Evolutionary conservation across 2,888 invertebrate genomes (phyloP).

Genomic region (Drosophila aldrichi): DNA sequence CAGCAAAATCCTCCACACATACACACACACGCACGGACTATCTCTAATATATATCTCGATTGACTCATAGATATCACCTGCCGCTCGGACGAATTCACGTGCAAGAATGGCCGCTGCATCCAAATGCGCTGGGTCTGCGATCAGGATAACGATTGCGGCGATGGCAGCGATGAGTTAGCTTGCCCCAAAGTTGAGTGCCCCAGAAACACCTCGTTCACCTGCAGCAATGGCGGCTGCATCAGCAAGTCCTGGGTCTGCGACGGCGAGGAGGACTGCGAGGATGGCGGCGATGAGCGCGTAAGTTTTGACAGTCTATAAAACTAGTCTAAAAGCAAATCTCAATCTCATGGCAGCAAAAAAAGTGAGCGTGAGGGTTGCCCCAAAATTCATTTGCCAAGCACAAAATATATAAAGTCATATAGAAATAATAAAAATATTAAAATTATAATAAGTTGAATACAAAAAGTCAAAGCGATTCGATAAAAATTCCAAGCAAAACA

Average conservation of each 20-base stretch:
- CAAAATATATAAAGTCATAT: no score
- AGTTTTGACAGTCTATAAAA: slow-evolving; percentile 62
- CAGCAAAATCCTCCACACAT: slow-evolving; percentile 41
- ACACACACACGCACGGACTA: background rate
- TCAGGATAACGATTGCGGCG: slow-evolving; percentile 94
- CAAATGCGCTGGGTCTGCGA: slow-evolving; percentile 95
- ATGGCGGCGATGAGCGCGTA: slow-evolving; percentile 93
- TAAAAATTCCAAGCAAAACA: no score
- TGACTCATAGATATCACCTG: slow-evolving; percentile 92
- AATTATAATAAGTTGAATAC: background rate
- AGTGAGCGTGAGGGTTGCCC: background rate
- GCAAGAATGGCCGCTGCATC: slow-evolving; percentile 94
- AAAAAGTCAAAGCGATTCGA: no score
- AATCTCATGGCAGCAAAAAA: background rate
- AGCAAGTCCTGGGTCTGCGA: slow-evolving; percentile 94
- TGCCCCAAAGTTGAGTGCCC: slow-evolving; percentile 91
- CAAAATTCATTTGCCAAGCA: background rate
- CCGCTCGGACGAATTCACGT: slow-evolving; percentile 96
- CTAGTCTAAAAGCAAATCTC: slow-evolving; percentile 3
- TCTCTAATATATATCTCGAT: slow-evolving; percentile 17
- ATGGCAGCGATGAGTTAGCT: slow-evolving; percentile 92
- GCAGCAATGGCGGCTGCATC: slow-evolving; percentile 91
- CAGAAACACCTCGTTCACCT: slow-evolving; percentile 90
- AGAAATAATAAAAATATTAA: background rate
- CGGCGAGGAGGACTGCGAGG: slow-evolving; percentile 93